Percentiles rank a stretch among this genome's conserved stretches.
Conservation (phyloP, 2,888 invertebrate species). For the Tipula unca region DNA sequence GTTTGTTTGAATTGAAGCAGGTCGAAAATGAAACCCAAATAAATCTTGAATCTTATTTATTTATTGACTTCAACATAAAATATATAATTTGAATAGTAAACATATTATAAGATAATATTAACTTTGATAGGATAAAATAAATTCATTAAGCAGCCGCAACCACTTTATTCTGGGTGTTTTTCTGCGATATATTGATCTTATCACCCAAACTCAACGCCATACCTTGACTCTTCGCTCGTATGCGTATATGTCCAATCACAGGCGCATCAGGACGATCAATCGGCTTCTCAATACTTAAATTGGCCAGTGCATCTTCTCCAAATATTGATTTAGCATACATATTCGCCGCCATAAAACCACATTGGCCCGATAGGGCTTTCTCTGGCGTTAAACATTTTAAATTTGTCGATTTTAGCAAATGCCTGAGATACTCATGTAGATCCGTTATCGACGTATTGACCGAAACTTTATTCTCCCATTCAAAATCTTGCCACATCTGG, state of each 20-base stretch:
- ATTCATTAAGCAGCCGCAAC: neutral
- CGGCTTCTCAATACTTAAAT: slow-evolving; percentile 89
- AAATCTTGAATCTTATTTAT: neutral
- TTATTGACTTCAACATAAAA: neutral
- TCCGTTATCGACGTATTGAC: slow-evolving; percentile 92
- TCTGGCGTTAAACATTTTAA: no score
- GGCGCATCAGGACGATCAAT: slow-evolving; percentile 78
- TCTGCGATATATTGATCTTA: slow-evolving; percentile 92
- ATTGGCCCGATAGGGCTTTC: slow-evolving; percentile 91
- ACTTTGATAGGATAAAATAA: neutral
- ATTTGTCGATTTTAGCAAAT: slow-evolving; percentile 88
- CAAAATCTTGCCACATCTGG: slow-evolving; percentile 99
- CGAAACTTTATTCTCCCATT: slow-evolving; percentile 97
- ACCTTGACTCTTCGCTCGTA: slow-evolving; percentile 96
- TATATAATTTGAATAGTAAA: neutral
- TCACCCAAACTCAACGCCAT: slow-evolving; percentile 97
- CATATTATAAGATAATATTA: neutral
- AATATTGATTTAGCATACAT: slow-evolving; percentile 97
- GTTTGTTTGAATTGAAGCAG: no score
- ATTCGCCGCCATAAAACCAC: slow-evolving; percentile 99
- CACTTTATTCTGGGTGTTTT: slow-evolving; percentile 33
- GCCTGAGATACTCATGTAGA: slow-evolving; percentile 84
- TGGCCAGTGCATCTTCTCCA: slow-evolving; percentile 99
- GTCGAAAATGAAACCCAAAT: no score
- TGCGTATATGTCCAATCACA: slow-evolving; percentile 96